These are phyloP conservation scores for Dasyurus viverrinus DNA, from an alignment of 2,113 vertebrate species.

Conservation along the genomic window DNA sequence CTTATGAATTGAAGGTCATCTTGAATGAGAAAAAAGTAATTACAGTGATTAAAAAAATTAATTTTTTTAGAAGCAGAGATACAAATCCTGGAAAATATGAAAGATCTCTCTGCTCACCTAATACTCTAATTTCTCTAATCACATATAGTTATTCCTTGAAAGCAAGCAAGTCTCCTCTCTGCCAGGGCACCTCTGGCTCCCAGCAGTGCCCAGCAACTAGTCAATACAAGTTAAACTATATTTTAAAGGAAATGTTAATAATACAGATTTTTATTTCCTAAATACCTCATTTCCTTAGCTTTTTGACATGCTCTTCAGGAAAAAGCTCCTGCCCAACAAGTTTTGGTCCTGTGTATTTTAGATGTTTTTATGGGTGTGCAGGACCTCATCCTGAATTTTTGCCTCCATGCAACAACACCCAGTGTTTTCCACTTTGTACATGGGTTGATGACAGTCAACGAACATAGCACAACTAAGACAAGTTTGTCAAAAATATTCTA, in stretches of 20 bases:
- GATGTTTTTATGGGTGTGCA: neutral
- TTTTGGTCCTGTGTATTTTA: neutral
- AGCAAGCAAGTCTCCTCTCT: neutral
- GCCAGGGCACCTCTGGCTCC: neutral
- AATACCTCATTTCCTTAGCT: neutral
- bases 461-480: neutral
- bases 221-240: neutral
- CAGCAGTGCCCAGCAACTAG: neutral
- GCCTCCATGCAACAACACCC: neutral
- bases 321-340: neutral
- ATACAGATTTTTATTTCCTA: neutral
- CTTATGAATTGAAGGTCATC: neutral
- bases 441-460: neutral
- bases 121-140: neutral
- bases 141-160: neutral
- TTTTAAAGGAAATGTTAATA: neutral
- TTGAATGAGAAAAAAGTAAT: neutral
- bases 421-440: neutral
- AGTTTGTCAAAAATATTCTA: neutral
- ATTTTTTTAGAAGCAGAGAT: neutral
- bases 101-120: fast-evolving
- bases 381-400: neutral
- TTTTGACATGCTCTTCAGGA: neutral
- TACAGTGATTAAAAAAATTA: neutral
- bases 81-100: neutral